Evolutionary conservation across 2,888 invertebrate genomes (phyloP).

Genomic region (Ditylenchus weischeri): DNA sequence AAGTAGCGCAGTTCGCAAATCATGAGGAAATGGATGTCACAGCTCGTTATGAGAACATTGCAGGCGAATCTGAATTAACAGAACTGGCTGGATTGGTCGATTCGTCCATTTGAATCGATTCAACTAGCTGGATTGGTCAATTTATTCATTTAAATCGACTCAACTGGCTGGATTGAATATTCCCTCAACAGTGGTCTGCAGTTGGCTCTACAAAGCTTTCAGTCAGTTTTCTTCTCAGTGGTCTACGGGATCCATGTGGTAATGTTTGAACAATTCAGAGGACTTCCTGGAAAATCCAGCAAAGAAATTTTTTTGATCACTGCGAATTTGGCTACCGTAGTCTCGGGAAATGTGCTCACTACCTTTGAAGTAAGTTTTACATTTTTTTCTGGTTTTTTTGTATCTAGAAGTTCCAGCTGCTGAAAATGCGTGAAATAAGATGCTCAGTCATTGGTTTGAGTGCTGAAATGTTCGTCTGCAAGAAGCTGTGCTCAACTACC

Average conservation of each 20-base stretch:
- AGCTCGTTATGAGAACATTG: no score
- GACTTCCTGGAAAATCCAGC: constrained; percentile 89
- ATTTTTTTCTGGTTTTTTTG: constrained; percentile 23
- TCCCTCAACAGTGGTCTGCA: constrained; percentile 92
- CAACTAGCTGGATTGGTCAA: no score
- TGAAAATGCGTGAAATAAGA: constrained; percentile 76
- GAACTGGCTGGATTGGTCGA: no score
- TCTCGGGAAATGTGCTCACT: constrained; percentile 83
- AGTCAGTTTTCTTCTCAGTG: constrained; percentile 58
- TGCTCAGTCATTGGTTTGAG: constrained; percentile 91
- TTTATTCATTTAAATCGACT: no score
- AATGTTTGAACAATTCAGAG: constrained; percentile 58
- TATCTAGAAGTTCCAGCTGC: constrained; percentile 26
- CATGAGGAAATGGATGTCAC: no score
- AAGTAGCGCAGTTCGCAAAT: no score
- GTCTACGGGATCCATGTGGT: constrained; percentile 6
- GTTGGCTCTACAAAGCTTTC: constrained; percentile 77
- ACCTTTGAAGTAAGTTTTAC: constrained; percentile 70
- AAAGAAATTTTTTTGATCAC: constrained; percentile 85
- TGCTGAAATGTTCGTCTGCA: constrained; percentile 88
- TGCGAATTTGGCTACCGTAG: constrained; percentile 91
- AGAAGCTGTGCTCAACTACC: constrained; percentile 79
- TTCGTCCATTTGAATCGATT: no score
- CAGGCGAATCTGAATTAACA: no score
- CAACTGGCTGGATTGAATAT: no score